phyloP scores from a whole-genome alignment of 2,113 vertebrate species.

The Mustelus asterias region DNA sequence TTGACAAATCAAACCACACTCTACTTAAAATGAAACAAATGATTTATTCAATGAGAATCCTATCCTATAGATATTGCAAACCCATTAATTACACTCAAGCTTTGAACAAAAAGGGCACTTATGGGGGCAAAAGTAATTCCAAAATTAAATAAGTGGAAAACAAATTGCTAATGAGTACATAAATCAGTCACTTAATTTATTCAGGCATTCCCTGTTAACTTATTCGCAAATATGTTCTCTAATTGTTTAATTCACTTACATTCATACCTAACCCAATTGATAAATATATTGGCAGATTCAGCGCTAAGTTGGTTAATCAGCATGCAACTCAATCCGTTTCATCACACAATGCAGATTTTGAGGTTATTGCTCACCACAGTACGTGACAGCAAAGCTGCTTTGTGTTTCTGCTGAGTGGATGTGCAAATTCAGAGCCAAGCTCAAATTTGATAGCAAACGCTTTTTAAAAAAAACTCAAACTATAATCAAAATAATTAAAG shows the following conservation, averaged over 20 bases:
- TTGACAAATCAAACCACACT: neutral
- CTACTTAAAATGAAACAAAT: neutral
- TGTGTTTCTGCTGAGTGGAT: neutral
- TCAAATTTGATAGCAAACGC: neutral
- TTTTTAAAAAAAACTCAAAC: neutral
- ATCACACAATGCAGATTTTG: neutral
- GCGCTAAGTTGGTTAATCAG: neutral
- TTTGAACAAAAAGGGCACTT: neutral
- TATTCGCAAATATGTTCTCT: constrained; percentile 3
- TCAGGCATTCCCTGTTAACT: neutral
- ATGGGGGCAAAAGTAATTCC: neutral
- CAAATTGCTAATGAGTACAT: constrained; percentile 32
- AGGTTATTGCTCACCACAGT: neutral
- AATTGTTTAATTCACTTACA: constrained; percentile 13
- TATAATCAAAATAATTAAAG: neutral
- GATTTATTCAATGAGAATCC: neutral
- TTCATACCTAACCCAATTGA: neutral
- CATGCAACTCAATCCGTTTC: neutral
- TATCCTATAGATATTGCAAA: neutral
- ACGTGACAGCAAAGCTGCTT: neutral
- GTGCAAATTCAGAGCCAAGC: neutral
- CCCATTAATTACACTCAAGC: neutral
- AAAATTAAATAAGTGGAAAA: constrained; percentile 18
- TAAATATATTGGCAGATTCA: neutral
- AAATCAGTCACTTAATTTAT: constrained; percentile 27